Conservation (phyloP, 2,113 vertebrate species). For the Piprites chloris region DNA sequence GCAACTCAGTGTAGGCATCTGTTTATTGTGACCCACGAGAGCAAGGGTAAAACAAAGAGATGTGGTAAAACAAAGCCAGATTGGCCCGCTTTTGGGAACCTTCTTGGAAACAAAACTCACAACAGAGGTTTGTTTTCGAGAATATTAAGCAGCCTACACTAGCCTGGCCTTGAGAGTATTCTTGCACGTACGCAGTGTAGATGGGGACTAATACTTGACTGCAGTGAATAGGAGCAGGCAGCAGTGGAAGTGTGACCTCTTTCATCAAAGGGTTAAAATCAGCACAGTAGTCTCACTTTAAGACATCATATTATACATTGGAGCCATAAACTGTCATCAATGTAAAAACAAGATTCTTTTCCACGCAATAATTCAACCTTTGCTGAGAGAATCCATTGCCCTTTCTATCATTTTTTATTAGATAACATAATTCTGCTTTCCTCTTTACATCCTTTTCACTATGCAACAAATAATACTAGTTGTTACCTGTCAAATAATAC, state of each 20-base stretch:
- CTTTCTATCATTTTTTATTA: neutral
- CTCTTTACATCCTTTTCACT: neutral
- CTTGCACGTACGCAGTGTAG: neutral
- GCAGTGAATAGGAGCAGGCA: neutral
- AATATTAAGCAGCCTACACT: neutral
- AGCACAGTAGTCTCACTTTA: neutral
- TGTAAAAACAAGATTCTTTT: neutral
- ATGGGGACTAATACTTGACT: neutral
- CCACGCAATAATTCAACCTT: neutral
- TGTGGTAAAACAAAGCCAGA: neutral
- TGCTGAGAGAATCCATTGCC: neutral
- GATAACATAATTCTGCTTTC: neutral
- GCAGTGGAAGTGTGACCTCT: neutral
- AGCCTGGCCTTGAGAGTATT: neutral
- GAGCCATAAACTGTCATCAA: fast-evolving
- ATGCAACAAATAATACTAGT: neutral
- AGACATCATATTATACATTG: neutral
- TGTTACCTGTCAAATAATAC: neutral
- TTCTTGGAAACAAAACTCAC: neutral
- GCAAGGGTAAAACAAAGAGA: neutral
- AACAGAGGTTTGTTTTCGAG: neutral
- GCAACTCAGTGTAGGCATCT: neutral
- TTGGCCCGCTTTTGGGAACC: neutral
- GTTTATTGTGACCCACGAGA: neutral
- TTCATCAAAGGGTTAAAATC: neutral